Percentiles rank a stretch among this genome's conserved stretches.
These are phyloP conservation scores for Scomber scombrus DNA, from an alignment of 2,113 vertebrate species.

Conservation along the genomic window DNA sequence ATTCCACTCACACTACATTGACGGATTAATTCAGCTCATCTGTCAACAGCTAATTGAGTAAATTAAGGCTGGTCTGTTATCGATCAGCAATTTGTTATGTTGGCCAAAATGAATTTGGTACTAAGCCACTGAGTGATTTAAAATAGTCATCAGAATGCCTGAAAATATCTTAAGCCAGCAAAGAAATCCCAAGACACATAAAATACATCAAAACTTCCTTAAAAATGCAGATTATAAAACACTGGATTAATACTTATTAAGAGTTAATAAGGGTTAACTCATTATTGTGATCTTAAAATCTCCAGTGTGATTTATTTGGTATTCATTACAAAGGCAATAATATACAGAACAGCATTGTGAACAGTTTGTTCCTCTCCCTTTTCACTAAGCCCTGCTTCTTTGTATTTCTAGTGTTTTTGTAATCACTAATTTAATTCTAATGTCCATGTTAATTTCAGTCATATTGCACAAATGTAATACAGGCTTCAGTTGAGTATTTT, in stretches of 20 bases:
- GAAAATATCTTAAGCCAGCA: background rate
- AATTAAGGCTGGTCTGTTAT: constrained; percentile 62
- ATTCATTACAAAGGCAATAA: background rate
- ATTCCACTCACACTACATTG: constrained; percentile 52
- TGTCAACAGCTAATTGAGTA: constrained; percentile 63
- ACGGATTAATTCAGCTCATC: constrained; percentile 64
- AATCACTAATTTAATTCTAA: too few species aligned
- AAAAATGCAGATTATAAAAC: background rate
- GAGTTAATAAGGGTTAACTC: background rate
- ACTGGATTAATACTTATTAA: background rate
- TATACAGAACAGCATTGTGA: background rate
- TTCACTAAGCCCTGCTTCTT: too few species aligned
- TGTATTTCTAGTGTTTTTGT: too few species aligned
- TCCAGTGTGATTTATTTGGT: background rate
- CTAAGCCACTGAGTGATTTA: constrained; percentile 29
- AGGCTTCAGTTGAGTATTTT: too few species aligned
- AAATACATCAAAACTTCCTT: too few species aligned
- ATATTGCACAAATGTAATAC: too few species aligned
- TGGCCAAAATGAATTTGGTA: constrained; percentile 39
- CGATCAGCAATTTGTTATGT: constrained; percentile 65
- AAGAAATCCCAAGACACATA: background rate
- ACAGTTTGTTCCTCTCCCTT: too few species aligned
- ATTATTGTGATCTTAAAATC: background rate
- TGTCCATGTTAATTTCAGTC: too few species aligned
- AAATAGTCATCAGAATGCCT: constrained; percentile 1